A percentile compares a stretch with the other conserved stretches of the same genome.
Evolutionary conservation across 2,113 vertebrate species (phyloP).

Genomic region (Mirza zaza): DNA sequence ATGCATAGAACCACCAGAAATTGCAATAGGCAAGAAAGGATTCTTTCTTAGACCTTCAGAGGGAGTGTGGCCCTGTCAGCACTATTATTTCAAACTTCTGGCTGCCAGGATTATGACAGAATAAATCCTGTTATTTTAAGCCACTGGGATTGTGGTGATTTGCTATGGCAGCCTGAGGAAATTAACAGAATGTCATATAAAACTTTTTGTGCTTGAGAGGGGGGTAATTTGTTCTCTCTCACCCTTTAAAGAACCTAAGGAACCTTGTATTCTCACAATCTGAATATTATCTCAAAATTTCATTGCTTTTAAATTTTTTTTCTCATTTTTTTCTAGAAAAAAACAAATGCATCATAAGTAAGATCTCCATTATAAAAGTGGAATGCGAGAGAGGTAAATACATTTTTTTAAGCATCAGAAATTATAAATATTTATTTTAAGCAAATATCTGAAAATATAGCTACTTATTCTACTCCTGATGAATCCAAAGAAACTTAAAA

Average conservation of each 20-base stretch:
- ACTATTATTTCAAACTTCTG: neutral
- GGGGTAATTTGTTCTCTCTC: neutral
- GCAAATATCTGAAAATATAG: neutral
- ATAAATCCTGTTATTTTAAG: neutral
- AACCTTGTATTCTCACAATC: neutral
- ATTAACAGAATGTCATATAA: neutral
- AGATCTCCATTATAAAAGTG: neutral
- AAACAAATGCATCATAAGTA: neutral
- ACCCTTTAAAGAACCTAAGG: neutral
- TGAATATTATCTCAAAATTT: neutral
- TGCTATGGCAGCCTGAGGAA: neutral
- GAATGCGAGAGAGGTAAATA: neutral
- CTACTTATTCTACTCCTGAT: neutral
- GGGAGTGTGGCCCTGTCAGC: fast-evolving
- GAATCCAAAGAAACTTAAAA: neutral
- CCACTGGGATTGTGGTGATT: neutral
- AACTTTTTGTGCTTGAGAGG: neutral
- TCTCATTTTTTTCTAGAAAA: neutral
- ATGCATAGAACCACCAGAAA: no score
- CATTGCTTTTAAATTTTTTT: neutral
- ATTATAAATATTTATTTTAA: neutral
- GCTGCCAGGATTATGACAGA: neutral
- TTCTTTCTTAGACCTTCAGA: neutral
- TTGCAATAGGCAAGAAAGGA: neutral
- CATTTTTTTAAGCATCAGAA: neutral